A percentile compares a stretch with the other conserved stretches of the same genome.
phyloP scores from a whole-genome alignment of 2,113 vertebrate genomes.

The Crotalus tigris region DNA sequence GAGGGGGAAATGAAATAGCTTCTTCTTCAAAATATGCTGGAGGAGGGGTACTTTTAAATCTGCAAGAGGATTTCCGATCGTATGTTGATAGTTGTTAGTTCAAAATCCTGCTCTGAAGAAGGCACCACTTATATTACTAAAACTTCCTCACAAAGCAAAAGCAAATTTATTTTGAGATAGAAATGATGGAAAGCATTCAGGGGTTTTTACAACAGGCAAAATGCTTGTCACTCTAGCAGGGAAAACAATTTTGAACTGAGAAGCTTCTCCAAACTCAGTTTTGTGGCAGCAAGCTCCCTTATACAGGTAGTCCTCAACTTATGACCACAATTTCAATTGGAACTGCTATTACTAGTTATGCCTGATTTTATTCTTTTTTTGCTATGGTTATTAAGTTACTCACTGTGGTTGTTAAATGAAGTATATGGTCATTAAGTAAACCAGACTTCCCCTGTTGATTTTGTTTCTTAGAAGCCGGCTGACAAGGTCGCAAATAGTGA shows the following conservation, averaged over 20 bases:
- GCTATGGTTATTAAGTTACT: neutral
- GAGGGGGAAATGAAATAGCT: neutral
- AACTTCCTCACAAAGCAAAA: neutral
- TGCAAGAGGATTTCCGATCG: neutral
- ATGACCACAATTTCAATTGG: neutral
- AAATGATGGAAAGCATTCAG: neutral
- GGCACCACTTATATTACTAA: neutral
- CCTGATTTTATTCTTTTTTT: neutral
- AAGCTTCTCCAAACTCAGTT: neutral
- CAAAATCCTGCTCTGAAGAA: neutral
- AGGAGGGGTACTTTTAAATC: neutral
- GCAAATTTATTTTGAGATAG: neutral
- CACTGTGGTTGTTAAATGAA: no score
- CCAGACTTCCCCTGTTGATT: neutral
- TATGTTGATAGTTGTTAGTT: neutral
- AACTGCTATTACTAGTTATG: neutral
- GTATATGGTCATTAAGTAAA: neutral
- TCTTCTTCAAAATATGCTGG: neutral
- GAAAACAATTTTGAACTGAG: neutral
- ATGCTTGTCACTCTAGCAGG: neutral
- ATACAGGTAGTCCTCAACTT: neutral
- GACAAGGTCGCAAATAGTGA: neutral
- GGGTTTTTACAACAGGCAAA: neutral
- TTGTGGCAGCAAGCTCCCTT: neutral
- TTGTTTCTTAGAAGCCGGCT: neutral